phyloP scores from a whole-genome alignment of 2,797 vertebrate species.

The Loris lydekkerianus region DNA sequence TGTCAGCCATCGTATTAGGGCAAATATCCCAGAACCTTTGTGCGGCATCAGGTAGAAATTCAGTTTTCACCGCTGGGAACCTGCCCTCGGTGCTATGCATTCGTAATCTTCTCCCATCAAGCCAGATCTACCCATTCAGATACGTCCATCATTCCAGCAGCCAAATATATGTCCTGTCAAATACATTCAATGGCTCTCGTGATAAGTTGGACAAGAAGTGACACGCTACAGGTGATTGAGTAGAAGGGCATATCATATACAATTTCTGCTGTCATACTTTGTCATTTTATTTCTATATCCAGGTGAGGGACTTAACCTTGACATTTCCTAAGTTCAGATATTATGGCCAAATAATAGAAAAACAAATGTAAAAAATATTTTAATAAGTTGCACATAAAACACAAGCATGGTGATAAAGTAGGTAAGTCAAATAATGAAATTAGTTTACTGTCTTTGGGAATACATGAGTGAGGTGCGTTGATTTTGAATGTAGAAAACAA shows the following conservation, averaged over 20 bases:
- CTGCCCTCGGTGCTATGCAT: conserved; percentile 49
- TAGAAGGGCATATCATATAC: conserved; percentile 74
- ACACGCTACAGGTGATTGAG: conserved; percentile 77
- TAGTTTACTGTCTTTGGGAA: not conserved
- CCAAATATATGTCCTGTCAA: conserved; percentile 75
- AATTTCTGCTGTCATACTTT: conserved; percentile 78
- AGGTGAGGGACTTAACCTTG: conserved; percentile 70
- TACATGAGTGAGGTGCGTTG: not conserved
- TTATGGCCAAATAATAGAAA: conserved; percentile 33
- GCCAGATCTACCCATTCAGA: conserved; percentile 67
- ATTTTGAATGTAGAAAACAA: conserved; percentile 34
- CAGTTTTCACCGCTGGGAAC: conserved; percentile 62
- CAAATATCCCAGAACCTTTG: conserved; percentile 60
- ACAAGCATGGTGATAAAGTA: not conserved
- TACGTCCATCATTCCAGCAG: conserved; percentile 64
- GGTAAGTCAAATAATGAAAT: not conserved
- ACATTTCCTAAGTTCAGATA: conserved; percentile 58
- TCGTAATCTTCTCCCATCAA: conserved; percentile 75
- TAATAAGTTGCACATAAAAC: not conserved
- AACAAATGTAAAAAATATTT: not conserved
- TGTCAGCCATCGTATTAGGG: conserved; percentile 61
- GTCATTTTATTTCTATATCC: conserved; percentile 73
- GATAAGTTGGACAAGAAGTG: conserved; percentile 80
- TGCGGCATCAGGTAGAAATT: conserved; percentile 53
- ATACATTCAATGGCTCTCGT: conserved; percentile 76